phyloP scores from a whole-genome alignment of 2,888 invertebrate species.

The Pharmacophagus antenor region DNA sequence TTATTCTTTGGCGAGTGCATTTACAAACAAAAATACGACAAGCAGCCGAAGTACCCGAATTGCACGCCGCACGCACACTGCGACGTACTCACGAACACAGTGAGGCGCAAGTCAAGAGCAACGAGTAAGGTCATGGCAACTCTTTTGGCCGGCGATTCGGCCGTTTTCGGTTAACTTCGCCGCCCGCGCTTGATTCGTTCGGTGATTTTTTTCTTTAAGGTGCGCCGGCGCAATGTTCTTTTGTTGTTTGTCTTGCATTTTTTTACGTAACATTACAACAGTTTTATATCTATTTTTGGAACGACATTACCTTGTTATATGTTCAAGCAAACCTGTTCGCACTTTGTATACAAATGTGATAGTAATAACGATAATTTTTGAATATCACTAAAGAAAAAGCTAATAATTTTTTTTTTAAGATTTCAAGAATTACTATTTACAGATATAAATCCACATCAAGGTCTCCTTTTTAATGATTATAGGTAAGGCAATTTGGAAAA shows the following conservation, averaged over 20 bases:
- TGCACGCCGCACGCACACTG: conserved; percentile 52
- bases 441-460: not conserved
- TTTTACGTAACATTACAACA: conserved; percentile 9
- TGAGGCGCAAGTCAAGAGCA: conserved; percentile 58
- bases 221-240: conserved; percentile 34
- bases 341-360: conserved; percentile 13
- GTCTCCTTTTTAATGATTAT: not conserved
- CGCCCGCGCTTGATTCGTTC: conserved; percentile 47
- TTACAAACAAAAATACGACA: conserved; percentile 38
- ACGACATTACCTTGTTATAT: not conserved
- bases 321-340: conserved; percentile 26
- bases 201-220: conserved; percentile 45
- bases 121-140: conserved; percentile 71
- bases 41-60: conserved; percentile 62
- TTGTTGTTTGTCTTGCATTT: conserved; percentile 33
- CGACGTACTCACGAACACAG: conserved; percentile 19
- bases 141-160: conserved; percentile 57
- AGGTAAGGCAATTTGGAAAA: not conserved
- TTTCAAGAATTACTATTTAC: too few relatives aligned
- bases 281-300: conserved; percentile 5
- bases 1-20: conserved; percentile 33
- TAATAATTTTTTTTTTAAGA: too few relatives aligned
- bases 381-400: too few relatives aligned
- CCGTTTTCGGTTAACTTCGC: conserved; percentile 56
- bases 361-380: not conserved